Conservation (phyloP, 2,113 vertebrate species). For the Ellobius talpinus region DNA sequence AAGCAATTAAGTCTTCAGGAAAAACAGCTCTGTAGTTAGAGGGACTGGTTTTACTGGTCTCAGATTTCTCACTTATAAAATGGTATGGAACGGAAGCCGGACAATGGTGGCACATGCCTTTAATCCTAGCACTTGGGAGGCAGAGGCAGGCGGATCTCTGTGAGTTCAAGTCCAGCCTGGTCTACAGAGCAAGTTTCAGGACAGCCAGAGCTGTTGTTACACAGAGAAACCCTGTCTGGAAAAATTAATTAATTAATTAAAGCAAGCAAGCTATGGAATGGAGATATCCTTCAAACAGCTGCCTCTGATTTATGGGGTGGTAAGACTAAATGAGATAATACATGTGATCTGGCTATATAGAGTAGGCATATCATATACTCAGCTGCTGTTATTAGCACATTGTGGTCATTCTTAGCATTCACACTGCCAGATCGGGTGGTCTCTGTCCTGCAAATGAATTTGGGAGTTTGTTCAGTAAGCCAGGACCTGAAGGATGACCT, state of each 20-base stretch:
- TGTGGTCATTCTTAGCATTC: neutral
- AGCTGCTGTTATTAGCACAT: neutral
- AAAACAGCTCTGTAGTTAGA: conserved; percentile 22
- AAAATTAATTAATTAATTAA: neutral
- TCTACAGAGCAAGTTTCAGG: neutral
- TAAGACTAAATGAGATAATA: conserved; percentile 10
- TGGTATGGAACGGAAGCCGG: neutral
- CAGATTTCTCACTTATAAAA: conserved; percentile 49
- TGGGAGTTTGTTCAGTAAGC: neutral
- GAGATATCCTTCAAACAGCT: neutral
- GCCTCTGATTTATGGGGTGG: neutral
- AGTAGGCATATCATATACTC: neutral
- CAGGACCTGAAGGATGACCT: neutral
- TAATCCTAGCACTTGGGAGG: neutral
- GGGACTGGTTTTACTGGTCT: conserved; percentile 37
- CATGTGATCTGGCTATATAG: neutral
- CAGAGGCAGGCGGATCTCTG: neutral
- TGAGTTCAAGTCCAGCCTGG: neutral
- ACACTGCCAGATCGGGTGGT: neutral
- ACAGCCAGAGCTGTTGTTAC: neutral
- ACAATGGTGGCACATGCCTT: neutral
- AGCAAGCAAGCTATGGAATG: neutral
- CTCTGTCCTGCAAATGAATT: conserved; percentile 11
- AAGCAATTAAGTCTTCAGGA: neutral
- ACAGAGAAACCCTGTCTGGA: neutral